Base-by-base conservation (phyloP, 1,140 invertebrate genomes). In the Cotesia chilonis region DNA sequence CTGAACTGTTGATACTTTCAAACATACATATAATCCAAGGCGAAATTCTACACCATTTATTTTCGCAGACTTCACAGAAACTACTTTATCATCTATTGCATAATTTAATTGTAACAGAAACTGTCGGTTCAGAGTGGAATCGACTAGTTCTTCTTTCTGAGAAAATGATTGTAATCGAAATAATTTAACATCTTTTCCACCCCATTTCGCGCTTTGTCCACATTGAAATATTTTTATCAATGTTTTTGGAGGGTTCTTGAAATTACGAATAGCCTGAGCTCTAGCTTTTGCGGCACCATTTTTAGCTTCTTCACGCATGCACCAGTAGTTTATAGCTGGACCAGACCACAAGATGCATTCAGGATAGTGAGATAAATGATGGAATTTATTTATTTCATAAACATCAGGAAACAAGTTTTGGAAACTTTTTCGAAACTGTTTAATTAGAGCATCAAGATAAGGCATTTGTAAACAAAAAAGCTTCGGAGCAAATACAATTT, bases 401-500 rank as follows among this genome's bases (percentile, higher is more conserved):
- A 9, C 41, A 37, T 64, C 36, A n/a, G 61, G 61, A 14, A 64
- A 64, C 1, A 64, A 14, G 0, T 4, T 14, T 37, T 9, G 4
- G 36, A 64, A 64, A 36, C 0, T 64, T 64, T 0, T 4, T 6
- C 4, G 7, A 38, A 64, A 64, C 3, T 7, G 4, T 37, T 4
- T 38, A 37, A 64, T 47, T 6, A 64, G 14, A 0, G 35, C 3
- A 14, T 77, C 36, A 51, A 64, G 12, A 75, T 79, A 73, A 17
- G 78, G n/a, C 37, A 67, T 47, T 71, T 79, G 71, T 41, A 47
- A 51, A 52, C 51, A 28, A 17, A 36, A 4, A 37, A 81, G 64
- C 70, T 77, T 77, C 51, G 71, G 71, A 9, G 70, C 14, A 20
- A 80, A 28, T 35, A 80, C 65, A 68, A 81, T 75, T 37, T 78